Evolutionary conservation across 2,113 vertebrate genomes (phyloP).

Genomic region (Catharus fuscescens): DNA sequence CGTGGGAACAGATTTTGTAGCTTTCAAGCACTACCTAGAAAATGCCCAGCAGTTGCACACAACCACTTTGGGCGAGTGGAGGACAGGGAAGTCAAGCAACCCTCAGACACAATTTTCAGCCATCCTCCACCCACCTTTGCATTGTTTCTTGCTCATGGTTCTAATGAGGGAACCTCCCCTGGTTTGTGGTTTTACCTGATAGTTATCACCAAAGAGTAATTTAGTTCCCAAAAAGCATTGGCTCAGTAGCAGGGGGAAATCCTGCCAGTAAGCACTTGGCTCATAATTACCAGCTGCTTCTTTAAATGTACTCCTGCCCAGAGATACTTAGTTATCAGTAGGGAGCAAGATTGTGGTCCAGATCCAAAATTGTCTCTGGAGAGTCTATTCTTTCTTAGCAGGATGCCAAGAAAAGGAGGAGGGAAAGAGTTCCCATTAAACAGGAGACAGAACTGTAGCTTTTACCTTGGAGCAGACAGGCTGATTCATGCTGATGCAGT

Average conservation of each 20-base stretch:
- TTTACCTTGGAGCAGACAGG: background rate
- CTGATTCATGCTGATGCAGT: constrained; percentile 9
- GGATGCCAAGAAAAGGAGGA: constrained; percentile 33
- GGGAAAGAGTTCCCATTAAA: constrained; percentile 8
- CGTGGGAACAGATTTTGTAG: background rate
- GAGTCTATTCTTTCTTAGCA: constrained; percentile 50
- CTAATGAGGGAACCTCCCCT: constrained; percentile 23
- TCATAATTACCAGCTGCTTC: constrained; percentile 53
- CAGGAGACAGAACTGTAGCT: rapidly evolving
- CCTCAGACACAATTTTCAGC: background rate
- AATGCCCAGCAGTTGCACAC: background rate
- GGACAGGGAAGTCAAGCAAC: background rate
- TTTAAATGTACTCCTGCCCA: constrained; percentile 54
- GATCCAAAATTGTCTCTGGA: constrained; percentile 45
- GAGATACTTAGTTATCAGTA: constrained; percentile 56
- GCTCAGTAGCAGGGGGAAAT: constrained; percentile 57
- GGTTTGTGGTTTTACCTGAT: constrained; percentile 35
- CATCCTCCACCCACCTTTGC: background rate
- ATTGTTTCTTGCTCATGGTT: constrained; percentile 30
- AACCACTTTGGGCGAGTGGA: background rate
- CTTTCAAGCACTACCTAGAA: background rate
- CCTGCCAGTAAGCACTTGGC: constrained; percentile 55
- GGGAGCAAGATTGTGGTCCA: constrained; percentile 16
- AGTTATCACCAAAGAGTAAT: constrained; percentile 32
- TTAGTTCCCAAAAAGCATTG: constrained; percentile 45